Evolutionary conservation across 2,113 vertebrate species (phyloP), one percentile per base, ranked within the genome.

Genomic region (Clarias gariepinus): DNA sequence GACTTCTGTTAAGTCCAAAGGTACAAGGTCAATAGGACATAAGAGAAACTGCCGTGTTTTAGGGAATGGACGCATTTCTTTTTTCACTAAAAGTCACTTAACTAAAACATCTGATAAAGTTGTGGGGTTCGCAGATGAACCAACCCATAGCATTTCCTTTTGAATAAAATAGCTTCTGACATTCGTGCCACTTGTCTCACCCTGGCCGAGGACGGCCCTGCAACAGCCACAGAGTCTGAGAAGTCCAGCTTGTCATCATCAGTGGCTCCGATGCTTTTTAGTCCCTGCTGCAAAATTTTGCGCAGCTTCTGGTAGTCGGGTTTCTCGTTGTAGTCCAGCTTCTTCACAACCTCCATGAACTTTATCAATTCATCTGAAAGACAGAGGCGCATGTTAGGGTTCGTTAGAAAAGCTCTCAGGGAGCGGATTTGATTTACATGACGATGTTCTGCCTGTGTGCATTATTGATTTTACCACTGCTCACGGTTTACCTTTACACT

Each of bases 301-400:
- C 96, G 95, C 47, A 99, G 92, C 81, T 94, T 94, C 33, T 96
- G 92, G 87, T 99, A 99, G 0, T 91, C 88, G 9, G 98, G 98
- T 81, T 94, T 97, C 73, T 97, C 97, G 3, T 93, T 90, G 88
- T 99, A 99, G 63, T 84, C 92, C 89, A 99, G 90, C 9, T 93
- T 88, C 30, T 95, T 96, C 77, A 98, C 95, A 79, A 94, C 95
- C 92, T 97, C 96, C 95, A 99, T 94, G 89, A 97, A 99, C 83
- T 92, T 96, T 85, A 94, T 91, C 88, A 99, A 93, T 95, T 98
- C 98, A 90, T 91, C 98, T 99, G 92, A 87, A 93, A 57, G 28
- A 90, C 33, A 86, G 16, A 79, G 0, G 78, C 0, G 33, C 3
- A 19, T 18, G 33, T 74, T 47, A 52, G 41, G 53, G 21, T 58